Evolutionary conservation across 2,888 invertebrate genomes (phyloP).

Genomic region (Sipunculus nudus): DNA sequence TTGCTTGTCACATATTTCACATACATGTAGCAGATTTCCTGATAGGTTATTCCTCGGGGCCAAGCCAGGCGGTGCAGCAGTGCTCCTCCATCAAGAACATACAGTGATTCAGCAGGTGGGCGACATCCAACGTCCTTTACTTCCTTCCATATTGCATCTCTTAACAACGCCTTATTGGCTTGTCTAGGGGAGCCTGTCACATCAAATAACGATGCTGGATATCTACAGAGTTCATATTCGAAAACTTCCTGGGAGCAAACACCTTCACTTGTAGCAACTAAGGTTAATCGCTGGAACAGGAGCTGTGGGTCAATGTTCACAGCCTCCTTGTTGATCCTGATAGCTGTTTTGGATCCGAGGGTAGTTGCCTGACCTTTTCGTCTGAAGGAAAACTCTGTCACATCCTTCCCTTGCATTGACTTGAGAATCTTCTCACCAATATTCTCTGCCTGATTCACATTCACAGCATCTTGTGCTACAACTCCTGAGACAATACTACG

Average conservation of each 20-base stretch:
- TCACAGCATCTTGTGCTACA: conserved; percentile 29
- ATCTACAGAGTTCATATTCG: background rate
- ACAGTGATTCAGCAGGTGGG: background rate
- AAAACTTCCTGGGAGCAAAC: background rate
- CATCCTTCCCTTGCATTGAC: conserved; percentile 25
- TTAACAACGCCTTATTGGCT: conserved; percentile 35
- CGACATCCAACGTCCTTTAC: background rate
- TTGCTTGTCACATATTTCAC: conserved; percentile 17
- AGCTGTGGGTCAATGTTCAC: conserved; percentile 25
- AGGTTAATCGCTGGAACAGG: conserved; percentile 23
- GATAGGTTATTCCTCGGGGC: conserved; percentile 28
- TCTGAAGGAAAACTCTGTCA: conserved; percentile 24
- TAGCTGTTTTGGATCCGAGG: conserved; percentile 13
- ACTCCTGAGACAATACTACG: conserved; percentile 41
- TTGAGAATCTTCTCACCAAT: conserved; percentile 31
- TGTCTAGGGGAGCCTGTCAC: conserved; percentile 17
- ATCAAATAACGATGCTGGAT: background rate
- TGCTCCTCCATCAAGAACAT: conserved; percentile 41
- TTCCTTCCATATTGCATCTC: conserved; percentile 32
- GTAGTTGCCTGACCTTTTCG: conserved; percentile 22
- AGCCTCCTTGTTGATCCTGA: conserved; percentile 20
- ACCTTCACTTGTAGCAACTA: background rate
- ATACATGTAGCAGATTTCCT: conserved; percentile 29
- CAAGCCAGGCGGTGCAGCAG: conserved; percentile 40
- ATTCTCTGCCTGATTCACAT: conserved; percentile 34